phyloP scores from a whole-genome alignment of 1,140 invertebrate genomes.

The Aphelinus certus region DNA sequence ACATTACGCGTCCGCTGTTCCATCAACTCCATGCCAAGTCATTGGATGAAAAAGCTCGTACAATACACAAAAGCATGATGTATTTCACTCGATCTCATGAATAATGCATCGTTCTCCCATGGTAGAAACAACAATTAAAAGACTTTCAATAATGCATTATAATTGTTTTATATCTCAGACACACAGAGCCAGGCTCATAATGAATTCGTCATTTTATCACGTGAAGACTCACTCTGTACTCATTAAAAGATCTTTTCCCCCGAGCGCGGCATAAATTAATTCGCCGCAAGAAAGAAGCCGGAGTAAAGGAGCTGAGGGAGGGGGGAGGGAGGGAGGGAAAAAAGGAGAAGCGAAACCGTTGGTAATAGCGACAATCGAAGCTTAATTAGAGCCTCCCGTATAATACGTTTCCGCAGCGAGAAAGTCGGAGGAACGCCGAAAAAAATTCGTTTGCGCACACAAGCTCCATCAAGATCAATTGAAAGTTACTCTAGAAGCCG shows the following conservation, averaged over 20 bases:
- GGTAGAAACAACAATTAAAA: constrained; percentile 2
- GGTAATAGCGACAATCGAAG: background rate
- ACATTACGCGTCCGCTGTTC: no score
- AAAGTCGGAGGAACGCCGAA: no score
- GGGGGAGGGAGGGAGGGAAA: background rate
- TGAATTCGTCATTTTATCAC: constrained; percentile 15
- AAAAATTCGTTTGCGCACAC: no score
- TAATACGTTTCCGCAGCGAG: no score
- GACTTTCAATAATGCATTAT: constrained; percentile 3
- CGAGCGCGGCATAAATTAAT: constrained; percentile 9
- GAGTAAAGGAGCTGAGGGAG: no score
- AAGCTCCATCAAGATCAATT: no score
- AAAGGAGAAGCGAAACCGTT: background rate
- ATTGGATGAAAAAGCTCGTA: no score
- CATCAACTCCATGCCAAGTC: no score
- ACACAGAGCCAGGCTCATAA: background rate
- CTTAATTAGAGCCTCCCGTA: background rate
- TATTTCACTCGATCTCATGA: no score
- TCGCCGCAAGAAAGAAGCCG: background rate
- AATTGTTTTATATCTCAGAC: background rate
- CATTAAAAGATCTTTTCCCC: constrained; percentile 15
- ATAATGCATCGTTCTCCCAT: no score
- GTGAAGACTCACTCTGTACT: background rate
- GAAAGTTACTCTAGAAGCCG: no score
- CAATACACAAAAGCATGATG: no score